phyloP scores from a whole-genome alignment of 2,888 invertebrate genomes.

The Drosophila subsilvestris region DNA sequence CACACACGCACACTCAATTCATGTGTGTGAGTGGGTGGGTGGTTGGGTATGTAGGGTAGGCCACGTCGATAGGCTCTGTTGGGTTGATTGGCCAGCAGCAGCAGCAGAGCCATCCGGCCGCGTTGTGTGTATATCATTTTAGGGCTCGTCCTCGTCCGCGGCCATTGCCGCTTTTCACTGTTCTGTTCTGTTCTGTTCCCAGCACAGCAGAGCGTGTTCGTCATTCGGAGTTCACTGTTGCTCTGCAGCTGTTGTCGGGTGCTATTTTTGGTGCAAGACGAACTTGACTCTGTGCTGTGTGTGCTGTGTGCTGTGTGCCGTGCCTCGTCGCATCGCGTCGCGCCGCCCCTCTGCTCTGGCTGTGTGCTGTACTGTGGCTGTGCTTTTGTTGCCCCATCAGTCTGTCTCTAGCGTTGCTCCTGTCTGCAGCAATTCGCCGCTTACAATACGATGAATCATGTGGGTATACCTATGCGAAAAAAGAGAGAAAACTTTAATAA shows the following conservation, averaged over 20 bases:
- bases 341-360: neutral
- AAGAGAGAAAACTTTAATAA: slow-evolving; percentile 15
- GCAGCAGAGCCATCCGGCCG: slow-evolving; percentile 26
- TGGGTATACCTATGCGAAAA: slow-evolving; percentile 47
- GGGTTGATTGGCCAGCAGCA: slow-evolving; percentile 39
- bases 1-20: slow-evolving; percentile 4
- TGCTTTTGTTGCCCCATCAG: slow-evolving; percentile 41
- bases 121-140: slow-evolving; percentile 47
- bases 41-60: slow-evolving; percentile 41
- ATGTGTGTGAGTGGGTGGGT: slow-evolving; percentile 16
- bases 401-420: slow-evolving; percentile 54
- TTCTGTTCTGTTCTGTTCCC: slow-evolving; percentile 1
- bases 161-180: slow-evolving; percentile 36
- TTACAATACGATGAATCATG: slow-evolving; percentile 63
- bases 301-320: slow-evolving; percentile 29
- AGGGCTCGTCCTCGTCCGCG: slow-evolving; percentile 57
- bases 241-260: slow-evolving; percentile 56
- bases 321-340: neutral
- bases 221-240: slow-evolving; percentile 50
- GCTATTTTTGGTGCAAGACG: slow-evolving; percentile 54
- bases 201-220: slow-evolving; percentile 1
- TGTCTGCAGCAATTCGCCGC: slow-evolving; percentile 48
- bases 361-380: neutral
- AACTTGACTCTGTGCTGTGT: slow-evolving; percentile 42
- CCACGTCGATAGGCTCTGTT: slow-evolving; percentile 40